phyloP scores from a whole-genome alignment of 2,797 vertebrate genomes.

The Catharus ustulatus region DNA sequence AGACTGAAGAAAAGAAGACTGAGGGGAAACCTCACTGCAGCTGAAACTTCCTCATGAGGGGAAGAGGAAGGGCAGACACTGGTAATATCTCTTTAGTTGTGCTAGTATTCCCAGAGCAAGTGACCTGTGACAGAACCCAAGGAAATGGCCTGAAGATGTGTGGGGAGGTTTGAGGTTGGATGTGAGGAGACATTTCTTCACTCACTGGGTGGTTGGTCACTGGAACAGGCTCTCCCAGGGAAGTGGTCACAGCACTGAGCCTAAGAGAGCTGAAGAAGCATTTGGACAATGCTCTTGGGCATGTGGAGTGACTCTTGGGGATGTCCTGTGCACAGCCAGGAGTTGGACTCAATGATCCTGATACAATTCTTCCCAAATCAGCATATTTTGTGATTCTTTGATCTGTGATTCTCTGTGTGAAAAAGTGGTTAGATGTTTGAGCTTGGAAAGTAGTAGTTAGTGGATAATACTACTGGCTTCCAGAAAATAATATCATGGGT shows the following conservation, averaged over 20 bases:
- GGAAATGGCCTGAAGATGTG: not conserved
- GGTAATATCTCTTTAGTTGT: not conserved
- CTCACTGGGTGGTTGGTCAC: rapidly evolving
- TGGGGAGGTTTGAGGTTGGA: not conserved
- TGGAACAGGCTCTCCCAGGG: not conserved
- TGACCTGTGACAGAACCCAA: not conserved
- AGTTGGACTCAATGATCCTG: not conserved
- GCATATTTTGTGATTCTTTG: not conserved
- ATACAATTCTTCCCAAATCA: not conserved
- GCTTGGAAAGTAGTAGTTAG: not conserved
- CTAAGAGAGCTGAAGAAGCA: not conserved
- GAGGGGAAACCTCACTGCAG: not conserved
- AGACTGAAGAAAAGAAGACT: not conserved
- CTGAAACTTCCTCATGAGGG: not conserved
- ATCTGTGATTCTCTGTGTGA: not conserved
- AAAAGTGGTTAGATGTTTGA: not conserved
- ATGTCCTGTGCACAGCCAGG: not conserved
- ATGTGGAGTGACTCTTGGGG: not conserved
- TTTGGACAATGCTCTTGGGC: not conserved
- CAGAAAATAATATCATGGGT: rapidly evolving
- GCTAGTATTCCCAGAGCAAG: too few species aligned
- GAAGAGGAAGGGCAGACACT: not conserved
- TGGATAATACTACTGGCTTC: not conserved
- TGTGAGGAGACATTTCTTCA: not conserved
- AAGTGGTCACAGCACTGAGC: not conserved